Percentiles rank a stretch among this genome's conserved stretches.
Conservation (phyloP, 2,113 vertebrate genomes). For the Cephalopterus ornatus region DNA sequence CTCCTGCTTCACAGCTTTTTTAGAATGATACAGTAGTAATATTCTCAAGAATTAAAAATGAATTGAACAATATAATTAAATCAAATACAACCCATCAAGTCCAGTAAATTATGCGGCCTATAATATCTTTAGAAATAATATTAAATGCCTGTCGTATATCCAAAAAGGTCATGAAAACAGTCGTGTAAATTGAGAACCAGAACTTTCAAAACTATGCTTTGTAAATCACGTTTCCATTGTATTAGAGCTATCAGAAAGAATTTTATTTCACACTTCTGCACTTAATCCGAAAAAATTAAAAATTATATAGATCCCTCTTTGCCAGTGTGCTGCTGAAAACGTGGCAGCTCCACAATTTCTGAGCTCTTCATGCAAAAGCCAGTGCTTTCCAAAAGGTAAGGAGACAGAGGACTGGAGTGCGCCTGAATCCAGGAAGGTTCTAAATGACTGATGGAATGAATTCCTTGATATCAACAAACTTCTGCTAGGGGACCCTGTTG, state of each 20-base stretch:
- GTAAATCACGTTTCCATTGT: neutral
- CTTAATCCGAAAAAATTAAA: neutral
- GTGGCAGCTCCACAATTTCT: neutral
- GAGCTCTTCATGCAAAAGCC: neutral
- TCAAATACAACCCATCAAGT: neutral
- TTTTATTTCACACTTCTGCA: neutral
- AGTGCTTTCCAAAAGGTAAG: neutral
- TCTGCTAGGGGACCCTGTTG: neutral
- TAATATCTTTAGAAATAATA: neutral
- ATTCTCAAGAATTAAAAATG: neutral
- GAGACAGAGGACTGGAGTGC: neutral
- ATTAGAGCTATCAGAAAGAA: neutral
- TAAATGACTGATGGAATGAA: neutral
- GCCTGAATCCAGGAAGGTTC: neutral
- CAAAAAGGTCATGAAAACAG: neutral
- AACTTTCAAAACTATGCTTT: neutral
- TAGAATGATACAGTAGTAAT: neutral
- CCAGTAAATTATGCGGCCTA: neutral
- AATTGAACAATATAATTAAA: neutral
- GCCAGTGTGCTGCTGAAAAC: neutral
- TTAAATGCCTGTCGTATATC: neutral
- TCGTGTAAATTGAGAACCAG: neutral
- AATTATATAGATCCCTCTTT: fast-evolving
- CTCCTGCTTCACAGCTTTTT: neutral
- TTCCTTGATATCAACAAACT: neutral